Evolutionary conservation across 1,140 invertebrate genomes (phyloP).

Genomic region (Ladona fulva): DNA sequence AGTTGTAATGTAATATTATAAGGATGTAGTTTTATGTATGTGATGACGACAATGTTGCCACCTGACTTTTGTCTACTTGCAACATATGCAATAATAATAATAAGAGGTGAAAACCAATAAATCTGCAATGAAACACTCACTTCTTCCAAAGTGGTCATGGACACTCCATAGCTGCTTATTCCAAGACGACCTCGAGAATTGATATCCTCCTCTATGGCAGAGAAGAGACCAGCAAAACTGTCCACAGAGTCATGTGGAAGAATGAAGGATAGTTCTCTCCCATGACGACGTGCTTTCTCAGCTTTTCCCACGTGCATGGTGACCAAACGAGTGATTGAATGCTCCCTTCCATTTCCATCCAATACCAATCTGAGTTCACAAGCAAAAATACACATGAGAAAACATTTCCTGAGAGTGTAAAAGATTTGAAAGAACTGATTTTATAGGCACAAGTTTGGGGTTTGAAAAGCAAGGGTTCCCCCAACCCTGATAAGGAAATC

Average conservation of each 20-base stretch:
- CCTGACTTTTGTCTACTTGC: no score
- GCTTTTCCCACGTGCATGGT: slow-evolving; percentile 55
- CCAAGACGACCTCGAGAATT: slow-evolving; percentile 53
- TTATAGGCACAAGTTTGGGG: no score
- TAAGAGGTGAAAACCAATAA: no score
- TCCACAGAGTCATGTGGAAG: slow-evolving; percentile 63
- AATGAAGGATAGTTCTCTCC: slow-evolving; percentile 64
- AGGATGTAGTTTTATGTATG: no score
- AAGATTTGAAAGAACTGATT: no score
- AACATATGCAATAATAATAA: no score
- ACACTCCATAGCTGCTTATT: slow-evolving; percentile 80
- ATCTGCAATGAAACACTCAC: slow-evolving; percentile 35
- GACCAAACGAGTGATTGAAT: slow-evolving; percentile 51
- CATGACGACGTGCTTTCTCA: slow-evolving; percentile 59
- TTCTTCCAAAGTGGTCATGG: slow-evolving; percentile 89
- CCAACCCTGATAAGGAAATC: no score
- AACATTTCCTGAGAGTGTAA: no score
- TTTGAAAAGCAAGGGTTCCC: no score
- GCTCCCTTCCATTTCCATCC: slow-evolving; percentile 46
- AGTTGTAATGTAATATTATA: no score
- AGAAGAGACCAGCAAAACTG: slow-evolving; percentile 62
- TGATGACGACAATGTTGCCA: no score
- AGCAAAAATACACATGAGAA: no score
- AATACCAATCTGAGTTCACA: slow-evolving; percentile 37
- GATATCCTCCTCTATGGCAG: slow-evolving; percentile 63